Base-by-base conservation (phyloP, 2,888 invertebrate species). In the Aporophyla lueneburgensis region DNA sequence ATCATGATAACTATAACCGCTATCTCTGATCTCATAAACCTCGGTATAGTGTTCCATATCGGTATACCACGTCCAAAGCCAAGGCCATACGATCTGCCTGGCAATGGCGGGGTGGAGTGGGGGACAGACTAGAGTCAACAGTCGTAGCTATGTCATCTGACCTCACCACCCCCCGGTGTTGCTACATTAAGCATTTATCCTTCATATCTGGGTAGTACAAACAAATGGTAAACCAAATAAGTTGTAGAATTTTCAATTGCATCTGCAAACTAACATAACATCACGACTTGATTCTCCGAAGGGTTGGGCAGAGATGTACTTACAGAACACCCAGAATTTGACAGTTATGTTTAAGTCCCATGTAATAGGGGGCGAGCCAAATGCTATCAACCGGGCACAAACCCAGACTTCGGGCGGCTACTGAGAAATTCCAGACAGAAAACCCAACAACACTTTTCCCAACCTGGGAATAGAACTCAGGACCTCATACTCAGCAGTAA, bases 161-260 rank as follows among this genome's bases (percentile, higher is more conserved):
- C 86, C 83, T 71, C 58, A 72, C 85, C 77, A 71, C 86, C 86
- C 86, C 65, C 21, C 66, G 54, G 69, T 51, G 86, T 74, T 74
- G 74, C 74, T 54, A 82, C 40, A 49, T 46, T 14, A 19, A 63
- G 27, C 51, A n/a, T 24, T 56, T 59, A 65, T 51, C 14, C 80
- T 53, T 56, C 21, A 43, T 49, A 61, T 24, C 16, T 33, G 54
- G 58, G 56, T 62, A 46, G 43, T 1, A 46, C 9, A n/a, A n/a
- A 62, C n/a, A 62, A 62, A n/a, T 40, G 40, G 21, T 40, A 3
- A 21, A 21, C 33, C 12, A 21, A 61, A 21, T 61, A 21, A 33
- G 6, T 12, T 33, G 33, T 54, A 21, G 21, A 21, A 33, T 33
- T 33, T 33, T 33, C 33, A 33, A 33, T 33, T 33, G 2, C 33